phyloP scores from a whole-genome alignment of 1,140 invertebrate species.

The Coelopa frigida region DNA sequence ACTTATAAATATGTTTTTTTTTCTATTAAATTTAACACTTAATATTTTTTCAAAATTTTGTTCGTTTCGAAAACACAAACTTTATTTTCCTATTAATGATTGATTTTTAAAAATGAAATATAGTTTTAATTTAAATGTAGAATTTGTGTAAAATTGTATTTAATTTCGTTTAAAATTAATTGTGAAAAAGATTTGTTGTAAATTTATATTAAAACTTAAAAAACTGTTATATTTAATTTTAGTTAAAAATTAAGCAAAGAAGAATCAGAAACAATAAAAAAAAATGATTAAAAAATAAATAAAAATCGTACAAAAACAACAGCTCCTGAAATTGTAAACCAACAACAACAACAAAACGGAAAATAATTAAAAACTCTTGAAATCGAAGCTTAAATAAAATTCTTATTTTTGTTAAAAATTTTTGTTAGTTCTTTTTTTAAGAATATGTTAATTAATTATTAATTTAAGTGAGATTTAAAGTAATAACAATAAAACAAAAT shows the following conservation, averaged over 20 bases:
- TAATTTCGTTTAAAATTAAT: neutral
- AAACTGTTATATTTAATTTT: neutral
- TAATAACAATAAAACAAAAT: too few relatives aligned
- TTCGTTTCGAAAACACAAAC: too few relatives aligned
- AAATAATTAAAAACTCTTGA: neutral
- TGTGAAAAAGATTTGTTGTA: neutral
- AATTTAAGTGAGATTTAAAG: too few relatives aligned
- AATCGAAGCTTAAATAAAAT: neutral
- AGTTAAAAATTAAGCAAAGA: neutral
- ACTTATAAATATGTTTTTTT: slow-evolving; percentile 5
- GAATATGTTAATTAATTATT: too few relatives aligned
- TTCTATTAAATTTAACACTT: neutral
- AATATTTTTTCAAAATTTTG: slow-evolving; percentile 1
- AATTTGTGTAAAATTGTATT: neutral
- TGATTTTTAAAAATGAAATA: slow-evolving; percentile 4
- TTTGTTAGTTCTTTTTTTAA: too few relatives aligned
- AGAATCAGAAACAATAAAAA: too few relatives aligned
- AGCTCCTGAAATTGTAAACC: too few relatives aligned
- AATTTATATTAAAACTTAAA: neutral
- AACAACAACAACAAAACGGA: neutral
- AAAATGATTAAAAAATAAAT: too few relatives aligned
- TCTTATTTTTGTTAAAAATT: neutral
- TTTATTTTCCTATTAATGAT: too few relatives aligned
- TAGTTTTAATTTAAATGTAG: slow-evolving; percentile 2
- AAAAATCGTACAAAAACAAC: neutral